Evolutionary conservation across 2,888 invertebrate species (phyloP), one percentile per base, ranked within the genome.

Genomic region (Spodoptera exigua): DNA sequence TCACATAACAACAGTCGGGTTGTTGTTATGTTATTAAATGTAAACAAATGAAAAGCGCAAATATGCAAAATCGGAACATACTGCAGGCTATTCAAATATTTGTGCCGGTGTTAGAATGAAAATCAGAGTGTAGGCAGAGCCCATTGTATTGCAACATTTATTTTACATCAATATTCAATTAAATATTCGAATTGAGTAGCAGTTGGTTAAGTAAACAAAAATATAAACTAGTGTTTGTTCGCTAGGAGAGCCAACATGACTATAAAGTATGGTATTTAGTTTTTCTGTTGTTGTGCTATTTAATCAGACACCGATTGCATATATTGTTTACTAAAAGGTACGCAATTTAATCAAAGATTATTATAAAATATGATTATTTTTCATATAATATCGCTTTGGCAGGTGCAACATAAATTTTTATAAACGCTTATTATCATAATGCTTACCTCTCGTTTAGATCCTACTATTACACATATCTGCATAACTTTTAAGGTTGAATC

Each of bases 161-260:
- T 63, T 54, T 44, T 41, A 49, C 53, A 57, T 63, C 69, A 68
- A 68, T 54, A 68, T 58, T 63, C 63, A 62, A 63, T 69, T 49
- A 51, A 63, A 63, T 63, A 57, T 57, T 54, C 49, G 57, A 63
- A 54, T 69, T 63, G 53, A 54, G 49, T 49, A 69, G 57, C 36
- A 9, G 63, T 46, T 48, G 16, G 34, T 41, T 34, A 45, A 52
- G 39, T 48, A 61, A 60, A 67, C 60, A 66, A 54, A 65, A 60
- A 67, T 54, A 45, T 49, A 32, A 54, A 53, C 37, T 52, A 45
- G 37, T 61, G 43, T 57, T 62, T 49, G 57, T 14, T 39, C 21
- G 44, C 16, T 17, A 39, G 21, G 16, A 35, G 18, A 14, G 5
- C 17, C 34, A 14, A 40, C 41, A 48, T 44, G 44, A 48, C 60